phyloP scores from a whole-genome alignment of 2,113 vertebrate species.

The Hippopotamus amphibius region DNA sequence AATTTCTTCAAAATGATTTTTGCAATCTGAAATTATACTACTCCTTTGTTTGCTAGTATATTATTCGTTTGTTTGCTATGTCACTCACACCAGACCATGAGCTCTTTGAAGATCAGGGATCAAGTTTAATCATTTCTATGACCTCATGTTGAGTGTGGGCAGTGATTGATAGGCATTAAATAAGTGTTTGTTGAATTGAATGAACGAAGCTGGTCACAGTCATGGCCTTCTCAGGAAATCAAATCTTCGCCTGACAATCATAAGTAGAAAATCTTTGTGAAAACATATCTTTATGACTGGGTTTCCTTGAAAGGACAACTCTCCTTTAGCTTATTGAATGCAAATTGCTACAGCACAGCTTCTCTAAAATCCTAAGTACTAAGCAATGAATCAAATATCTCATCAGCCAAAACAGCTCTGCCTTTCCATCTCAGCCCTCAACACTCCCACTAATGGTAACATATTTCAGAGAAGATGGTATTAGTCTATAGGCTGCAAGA shows the following conservation, averaged over 20 bases:
- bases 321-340: background rate
- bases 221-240: background rate
- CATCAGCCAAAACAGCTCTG: background rate
- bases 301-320: background rate
- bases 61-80: background rate
- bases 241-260: background rate
- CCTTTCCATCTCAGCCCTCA: background rate
- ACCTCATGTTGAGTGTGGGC: background rate
- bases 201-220: background rate
- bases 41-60: background rate
- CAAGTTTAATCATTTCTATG: fast-evolving
- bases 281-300: background rate
- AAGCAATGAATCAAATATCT: background rate
- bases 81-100: background rate
- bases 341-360: background rate
- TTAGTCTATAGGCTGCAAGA: background rate
- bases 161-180: background rate
- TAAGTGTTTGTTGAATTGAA: background rate
- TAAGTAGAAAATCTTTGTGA: background rate
- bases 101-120: background rate
- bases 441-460: background rate
- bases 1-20: background rate
- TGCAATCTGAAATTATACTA: background rate
- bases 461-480: background rate
- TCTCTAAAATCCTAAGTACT: background rate